Evolutionary conservation across 2,888 invertebrate genomes (phyloP).

Genomic region (Merodon equestris): DNA sequence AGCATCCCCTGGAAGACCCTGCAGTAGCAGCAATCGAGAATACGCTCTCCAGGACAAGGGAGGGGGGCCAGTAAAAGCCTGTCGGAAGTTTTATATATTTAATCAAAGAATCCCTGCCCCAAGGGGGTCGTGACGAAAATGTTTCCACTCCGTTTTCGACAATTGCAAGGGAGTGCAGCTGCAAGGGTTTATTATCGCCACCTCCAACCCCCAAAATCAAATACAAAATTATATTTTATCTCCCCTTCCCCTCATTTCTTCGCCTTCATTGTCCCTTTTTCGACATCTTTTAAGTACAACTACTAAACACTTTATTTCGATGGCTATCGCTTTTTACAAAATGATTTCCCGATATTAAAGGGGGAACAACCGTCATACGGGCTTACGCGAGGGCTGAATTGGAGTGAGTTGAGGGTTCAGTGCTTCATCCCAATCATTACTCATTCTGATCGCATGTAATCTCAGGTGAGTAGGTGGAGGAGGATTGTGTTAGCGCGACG

Average conservation of each 20-base stretch:
- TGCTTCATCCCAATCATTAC: constrained; percentile 64
- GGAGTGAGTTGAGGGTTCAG: constrained; percentile 39
- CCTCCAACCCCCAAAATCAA: constrained; percentile 23
- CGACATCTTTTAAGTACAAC: constrained; percentile 11
- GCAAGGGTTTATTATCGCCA: constrained; percentile 45
- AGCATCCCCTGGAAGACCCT: constrained; percentile 38
- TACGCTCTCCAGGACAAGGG: neutral
- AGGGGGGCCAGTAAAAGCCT: neutral
- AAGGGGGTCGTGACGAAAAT: constrained; percentile 59
- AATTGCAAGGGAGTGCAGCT: constrained; percentile 66
- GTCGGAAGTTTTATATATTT: neutral
- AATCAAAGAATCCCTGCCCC: constrained; percentile 31
- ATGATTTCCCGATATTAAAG: constrained; percentile 60
- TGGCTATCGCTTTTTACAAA: constrained; percentile 67
- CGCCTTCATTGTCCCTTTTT: neutral
- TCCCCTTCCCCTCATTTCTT: neutral
- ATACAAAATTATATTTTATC: constrained; percentile 13
- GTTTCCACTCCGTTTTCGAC: constrained; percentile 7
- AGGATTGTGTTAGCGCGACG: constrained; percentile 12
- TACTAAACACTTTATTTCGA: constrained; percentile 68
- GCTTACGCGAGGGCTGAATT: neutral
- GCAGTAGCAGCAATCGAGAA: constrained; percentile 44
- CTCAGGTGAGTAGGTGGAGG: constrained; percentile 62
- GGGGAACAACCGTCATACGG: constrained; percentile 37
- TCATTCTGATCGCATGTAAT: constrained; percentile 69